Percentiles rank a stretch among this genome's conserved stretches.
Evolutionary conservation across 2,888 invertebrate genomes (phyloP).

Genomic region (Melitaea athalia): DNA sequence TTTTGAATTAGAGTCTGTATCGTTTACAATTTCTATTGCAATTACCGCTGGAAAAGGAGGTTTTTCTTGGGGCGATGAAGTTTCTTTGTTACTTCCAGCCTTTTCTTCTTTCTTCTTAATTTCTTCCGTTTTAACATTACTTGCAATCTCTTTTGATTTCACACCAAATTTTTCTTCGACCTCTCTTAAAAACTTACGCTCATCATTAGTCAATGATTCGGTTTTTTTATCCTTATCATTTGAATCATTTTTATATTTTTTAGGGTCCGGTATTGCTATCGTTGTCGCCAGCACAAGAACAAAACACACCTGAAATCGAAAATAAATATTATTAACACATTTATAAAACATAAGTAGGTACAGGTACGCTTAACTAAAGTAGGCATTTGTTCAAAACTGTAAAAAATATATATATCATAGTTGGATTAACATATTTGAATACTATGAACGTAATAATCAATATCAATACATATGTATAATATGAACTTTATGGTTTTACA

Average conservation of each 20-base stretch:
- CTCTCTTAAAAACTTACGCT: constrained; percentile 72
- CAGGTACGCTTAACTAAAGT: too few species aligned
- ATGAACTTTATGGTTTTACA: not conserved
- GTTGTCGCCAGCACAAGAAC: constrained; percentile 53
- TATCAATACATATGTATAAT: too few species aligned
- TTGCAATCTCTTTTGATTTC: constrained; percentile 54
- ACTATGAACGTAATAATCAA: too few species aligned
- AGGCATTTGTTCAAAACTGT: too few species aligned
- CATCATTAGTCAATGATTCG: constrained; percentile 62
- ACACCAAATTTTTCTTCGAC: constrained; percentile 77
- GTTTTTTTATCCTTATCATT: constrained; percentile 57
- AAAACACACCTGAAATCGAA: constrained; percentile 66
- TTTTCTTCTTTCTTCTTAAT: constrained; percentile 33
- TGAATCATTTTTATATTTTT: constrained; percentile 65
- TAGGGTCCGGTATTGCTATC: constrained; percentile 69
- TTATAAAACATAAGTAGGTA: not conserved
- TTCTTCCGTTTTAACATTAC: constrained; percentile 49
- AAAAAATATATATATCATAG: too few species aligned
- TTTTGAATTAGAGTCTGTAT: constrained; percentile 76
- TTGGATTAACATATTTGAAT: too few species aligned
- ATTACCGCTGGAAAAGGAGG: constrained; percentile 79
- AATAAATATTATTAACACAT: not conserved
- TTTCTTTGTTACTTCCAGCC: constrained; percentile 22
- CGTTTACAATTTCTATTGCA: constrained; percentile 84
- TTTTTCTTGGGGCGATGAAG: constrained; percentile 43